phyloP scores from a whole-genome alignment of 2,113 vertebrate species.

The Aphyosemion australe region DNA sequence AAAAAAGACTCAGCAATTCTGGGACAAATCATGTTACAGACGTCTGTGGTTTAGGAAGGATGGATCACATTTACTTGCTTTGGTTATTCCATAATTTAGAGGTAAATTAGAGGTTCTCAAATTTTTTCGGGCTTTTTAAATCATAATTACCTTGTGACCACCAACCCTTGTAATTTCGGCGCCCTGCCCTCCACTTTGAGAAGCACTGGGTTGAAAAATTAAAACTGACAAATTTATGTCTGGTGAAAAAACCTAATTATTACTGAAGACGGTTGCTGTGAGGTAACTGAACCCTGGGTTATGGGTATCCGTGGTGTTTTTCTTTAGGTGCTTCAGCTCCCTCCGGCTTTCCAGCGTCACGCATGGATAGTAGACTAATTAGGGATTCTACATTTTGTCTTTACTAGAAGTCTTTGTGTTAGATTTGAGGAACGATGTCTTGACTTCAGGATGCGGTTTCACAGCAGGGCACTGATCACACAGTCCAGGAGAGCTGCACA shows the following conservation, averaged over 20 bases:
- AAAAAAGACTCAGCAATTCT: neutral
- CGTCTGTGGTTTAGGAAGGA: slow-evolving; percentile 1
- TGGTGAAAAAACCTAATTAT: neutral
- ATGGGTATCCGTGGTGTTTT: neutral
- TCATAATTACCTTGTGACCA: neutral
- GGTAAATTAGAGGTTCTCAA: neutral
- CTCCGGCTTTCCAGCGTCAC: neutral
- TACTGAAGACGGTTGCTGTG: neutral
- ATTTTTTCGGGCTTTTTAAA: neutral
- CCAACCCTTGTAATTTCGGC: neutral
- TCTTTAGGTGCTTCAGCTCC: neutral
- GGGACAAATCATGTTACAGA: neutral
- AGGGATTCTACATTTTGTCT: neutral
- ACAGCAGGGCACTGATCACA: slow-evolving; percentile 7
- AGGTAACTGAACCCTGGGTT: neutral
- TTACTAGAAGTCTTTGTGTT: neutral
- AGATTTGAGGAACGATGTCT: neutral
- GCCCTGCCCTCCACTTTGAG: neutral
- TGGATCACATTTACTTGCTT: neutral
- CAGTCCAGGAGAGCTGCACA: neutral
- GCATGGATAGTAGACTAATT: neutral
- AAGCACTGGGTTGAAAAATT: neutral
- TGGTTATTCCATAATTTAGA: neutral
- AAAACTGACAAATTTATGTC: neutral
- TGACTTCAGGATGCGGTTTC: slow-evolving; percentile 3